Base-by-base conservation (phyloP, 2,888 invertebrate genomes). In the Aplocera efformata region DNA sequence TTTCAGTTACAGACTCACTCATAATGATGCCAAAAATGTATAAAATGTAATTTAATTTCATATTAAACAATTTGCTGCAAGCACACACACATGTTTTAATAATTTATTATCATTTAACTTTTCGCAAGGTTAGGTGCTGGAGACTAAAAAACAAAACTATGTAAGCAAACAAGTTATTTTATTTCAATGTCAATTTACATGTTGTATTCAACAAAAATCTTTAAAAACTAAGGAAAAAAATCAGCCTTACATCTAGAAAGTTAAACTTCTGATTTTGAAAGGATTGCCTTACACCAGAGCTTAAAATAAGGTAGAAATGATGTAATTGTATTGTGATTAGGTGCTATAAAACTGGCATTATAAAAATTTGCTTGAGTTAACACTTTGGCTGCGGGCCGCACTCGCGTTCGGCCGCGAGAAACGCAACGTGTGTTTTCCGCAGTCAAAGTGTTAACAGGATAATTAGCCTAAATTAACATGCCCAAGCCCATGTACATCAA, bases 1-100 rank as follows among this genome's bases (percentile, higher is more conserved):
- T 83, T 89, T 64, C 74, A 90, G 90, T 89, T 83, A 88, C 90
- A 26, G 82, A 90, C 71, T 90, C 90, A 27, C 76, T 90, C 11
- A 79, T 90, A 58, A 85, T 88, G 71, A 73, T 88, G 71, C 90
- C 90, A 43, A 89, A 88, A 66, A 77, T 81, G 53, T 89, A 82
- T 60, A 74, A 72, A 61, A 76, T 80, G 72, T 79, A 62, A 72
- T 7, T 2, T 21, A 25, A 22, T 44, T 7, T n/a, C n/a, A n/a
- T n/a, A 42, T 26, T 41, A 37, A 32, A 32, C 27, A 3, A 22
- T 38, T 38, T 38, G 26, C 30, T 22, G 1, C 1, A 6, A 22
- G 22, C 22, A 22, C 6, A 7, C 22, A 22, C 6, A 17, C 5
- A 5, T 17, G 13, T 17, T 17, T 17, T 17, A 17, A 17, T 5